Conservation (phyloP, 2,113 vertebrate species). For the Rousettus leschenaultii region DNA sequence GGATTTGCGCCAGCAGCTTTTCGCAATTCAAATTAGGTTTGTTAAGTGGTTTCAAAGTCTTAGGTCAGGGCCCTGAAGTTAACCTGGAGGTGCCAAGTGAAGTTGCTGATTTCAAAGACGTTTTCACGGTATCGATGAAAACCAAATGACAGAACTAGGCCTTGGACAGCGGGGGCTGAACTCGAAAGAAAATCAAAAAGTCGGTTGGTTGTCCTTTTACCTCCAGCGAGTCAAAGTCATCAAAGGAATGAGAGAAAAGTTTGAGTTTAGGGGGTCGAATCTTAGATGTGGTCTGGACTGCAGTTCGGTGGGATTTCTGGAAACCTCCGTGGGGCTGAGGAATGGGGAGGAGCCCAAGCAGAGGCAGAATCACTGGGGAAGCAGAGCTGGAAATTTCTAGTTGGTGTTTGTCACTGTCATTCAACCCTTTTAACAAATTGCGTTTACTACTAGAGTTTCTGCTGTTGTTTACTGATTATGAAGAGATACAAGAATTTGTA, state of each 20-base stretch:
- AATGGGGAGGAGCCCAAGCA: background rate
- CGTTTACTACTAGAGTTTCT: background rate
- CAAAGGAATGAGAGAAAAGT: background rate
- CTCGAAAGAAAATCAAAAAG: background rate
- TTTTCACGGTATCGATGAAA: conserved; percentile 30
- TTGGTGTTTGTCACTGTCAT: background rate
- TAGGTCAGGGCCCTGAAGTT: conserved; percentile 52
- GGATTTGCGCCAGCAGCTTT: conserved; percentile 41
- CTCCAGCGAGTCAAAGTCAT: background rate
- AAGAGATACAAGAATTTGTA: background rate
- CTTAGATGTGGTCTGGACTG: background rate
- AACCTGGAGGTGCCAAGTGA: background rate
- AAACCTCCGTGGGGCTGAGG: background rate
- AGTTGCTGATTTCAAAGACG: conserved; percentile 66
- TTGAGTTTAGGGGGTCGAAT: background rate
- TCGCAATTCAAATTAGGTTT: conserved; percentile 71
- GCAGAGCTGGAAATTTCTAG: background rate
- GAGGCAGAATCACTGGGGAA: background rate
- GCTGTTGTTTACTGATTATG: background rate
- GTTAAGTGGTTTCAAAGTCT: conserved; percentile 56
- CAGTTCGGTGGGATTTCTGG: background rate
- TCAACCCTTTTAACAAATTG: background rate
- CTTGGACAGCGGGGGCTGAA: background rate
- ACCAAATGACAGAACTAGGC: background rate
- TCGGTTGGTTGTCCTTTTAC: background rate